Conservation (phyloP, 23 tunicate species). For the Trididemnum clinides region DNA sequence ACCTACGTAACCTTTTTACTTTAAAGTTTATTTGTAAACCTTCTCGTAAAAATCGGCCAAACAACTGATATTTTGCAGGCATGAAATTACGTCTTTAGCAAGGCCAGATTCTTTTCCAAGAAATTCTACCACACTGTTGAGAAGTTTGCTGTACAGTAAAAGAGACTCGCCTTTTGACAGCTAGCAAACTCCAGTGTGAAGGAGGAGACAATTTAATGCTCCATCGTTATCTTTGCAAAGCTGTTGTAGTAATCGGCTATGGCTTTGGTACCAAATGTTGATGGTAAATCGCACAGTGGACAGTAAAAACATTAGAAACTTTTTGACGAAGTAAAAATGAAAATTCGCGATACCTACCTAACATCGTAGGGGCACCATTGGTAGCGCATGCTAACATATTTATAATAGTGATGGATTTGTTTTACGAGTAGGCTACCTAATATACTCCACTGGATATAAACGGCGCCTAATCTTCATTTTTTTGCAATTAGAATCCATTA, state of each 20-base stretch:
- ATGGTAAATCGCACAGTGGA: conserved; percentile 22
- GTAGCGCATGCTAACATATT: conserved; percentile 24
- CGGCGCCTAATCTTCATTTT: not conserved
- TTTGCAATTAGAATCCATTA: not conserved
- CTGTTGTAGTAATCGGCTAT: not conserved
- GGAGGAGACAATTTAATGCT: not conserved
- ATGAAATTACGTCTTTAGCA: not conserved
- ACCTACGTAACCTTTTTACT: not conserved
- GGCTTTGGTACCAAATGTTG: conserved; percentile 15
- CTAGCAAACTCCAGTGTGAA: not conserved
- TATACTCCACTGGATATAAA: not conserved
- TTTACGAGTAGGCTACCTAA: not conserved
- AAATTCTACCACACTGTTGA: not conserved
- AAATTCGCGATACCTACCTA: conserved; percentile 23
- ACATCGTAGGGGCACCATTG: not conserved
- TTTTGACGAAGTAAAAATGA: conserved; percentile 10
- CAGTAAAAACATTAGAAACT: not conserved
- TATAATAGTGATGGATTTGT: conserved; percentile 15
- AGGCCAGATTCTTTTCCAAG: not conserved
- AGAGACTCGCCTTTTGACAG: not conserved
- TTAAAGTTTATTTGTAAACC: not conserved
- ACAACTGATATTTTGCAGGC: not conserved
- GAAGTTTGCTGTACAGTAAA: not conserved
- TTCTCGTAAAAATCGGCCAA: not conserved
- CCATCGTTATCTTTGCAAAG: not conserved